These are phyloP conservation scores for Zaprionus tsacasi DNA, from an alignment of 1,140 invertebrate genomes.

Conservation along the genomic window DNA sequence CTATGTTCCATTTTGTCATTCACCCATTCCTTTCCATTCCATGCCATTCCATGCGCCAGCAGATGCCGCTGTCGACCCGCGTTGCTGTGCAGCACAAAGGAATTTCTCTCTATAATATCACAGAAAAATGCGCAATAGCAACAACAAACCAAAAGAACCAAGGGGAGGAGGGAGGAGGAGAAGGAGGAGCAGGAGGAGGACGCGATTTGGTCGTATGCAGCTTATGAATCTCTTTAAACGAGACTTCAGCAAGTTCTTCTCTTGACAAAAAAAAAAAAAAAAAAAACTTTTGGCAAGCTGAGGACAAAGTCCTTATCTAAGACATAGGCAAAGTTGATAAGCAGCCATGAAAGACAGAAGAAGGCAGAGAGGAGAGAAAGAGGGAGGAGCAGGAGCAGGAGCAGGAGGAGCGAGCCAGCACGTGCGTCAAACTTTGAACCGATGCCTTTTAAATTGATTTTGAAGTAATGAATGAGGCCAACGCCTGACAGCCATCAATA, in stretches of 20 bases:
- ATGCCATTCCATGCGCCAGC: no score
- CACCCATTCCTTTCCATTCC: background rate
- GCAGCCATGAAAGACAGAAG: background rate
- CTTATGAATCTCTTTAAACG: conserved; percentile 1
- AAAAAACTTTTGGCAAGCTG: conserved; percentile 1
- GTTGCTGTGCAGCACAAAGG: conserved; percentile 45
- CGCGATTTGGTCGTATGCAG: conserved; percentile 3
- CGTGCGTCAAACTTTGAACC: conserved; percentile 46
- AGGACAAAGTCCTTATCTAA: conserved; percentile 15
- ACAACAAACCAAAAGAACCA: background rate
- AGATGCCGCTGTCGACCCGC: no score
- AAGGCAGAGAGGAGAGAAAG: no score
- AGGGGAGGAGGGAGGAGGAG: background rate
- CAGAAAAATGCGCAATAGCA: conserved; percentile 13
- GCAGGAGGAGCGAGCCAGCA: background rate
- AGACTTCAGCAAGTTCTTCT: background rate
- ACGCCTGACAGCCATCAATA: conserved; percentile 62
- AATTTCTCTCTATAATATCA: conserved; percentile 60
- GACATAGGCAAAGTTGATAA: background rate
- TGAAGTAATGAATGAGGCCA: conserved; percentile 67
- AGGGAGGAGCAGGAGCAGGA: no score
- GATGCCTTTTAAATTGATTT: conserved; percentile 68
- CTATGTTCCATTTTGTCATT: background rate
- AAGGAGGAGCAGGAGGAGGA: no score
- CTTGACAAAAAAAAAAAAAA: no score